These are phyloP conservation scores for Pseudocheirus occidentalis DNA, from an alignment of 2,797 vertebrate genomes.

Conservation along the genomic window DNA sequence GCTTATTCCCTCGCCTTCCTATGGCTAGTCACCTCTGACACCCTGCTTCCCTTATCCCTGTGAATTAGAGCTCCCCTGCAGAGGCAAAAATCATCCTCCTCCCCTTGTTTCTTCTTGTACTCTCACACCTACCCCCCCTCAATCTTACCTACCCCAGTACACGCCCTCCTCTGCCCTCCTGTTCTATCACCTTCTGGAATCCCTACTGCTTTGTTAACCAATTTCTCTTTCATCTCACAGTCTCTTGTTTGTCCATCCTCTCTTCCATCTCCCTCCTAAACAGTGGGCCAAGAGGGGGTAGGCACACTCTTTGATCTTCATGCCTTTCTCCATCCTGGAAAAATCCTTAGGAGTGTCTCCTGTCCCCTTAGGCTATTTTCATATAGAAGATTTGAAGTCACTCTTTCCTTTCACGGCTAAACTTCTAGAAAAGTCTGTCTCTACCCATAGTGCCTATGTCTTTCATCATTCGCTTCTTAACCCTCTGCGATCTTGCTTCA, in stretches of 20 bases:
- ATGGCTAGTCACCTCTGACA: background rate
- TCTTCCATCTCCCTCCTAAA: background rate
- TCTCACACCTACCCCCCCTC: no score
- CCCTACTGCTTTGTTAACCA: background rate
- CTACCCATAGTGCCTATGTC: background rate
- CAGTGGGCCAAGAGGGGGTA: background rate
- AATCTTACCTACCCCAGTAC: background rate
- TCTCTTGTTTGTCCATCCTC: background rate
- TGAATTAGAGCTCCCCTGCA: background rate
- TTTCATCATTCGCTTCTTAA: background rate
- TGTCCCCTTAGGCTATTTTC: background rate
- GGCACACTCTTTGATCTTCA: background rate
- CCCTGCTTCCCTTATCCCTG: background rate
- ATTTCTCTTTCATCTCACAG: background rate
- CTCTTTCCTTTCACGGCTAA: background rate
- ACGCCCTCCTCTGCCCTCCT: background rate
- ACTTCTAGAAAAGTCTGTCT: background rate
- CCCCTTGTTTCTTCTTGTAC: no score
- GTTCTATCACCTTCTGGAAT: background rate
- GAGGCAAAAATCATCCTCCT: background rate
- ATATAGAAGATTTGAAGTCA: no score
- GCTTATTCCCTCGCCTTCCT: background rate
- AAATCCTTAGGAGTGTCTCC: background rate
- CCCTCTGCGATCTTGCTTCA: background rate
- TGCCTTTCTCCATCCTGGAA: background rate